phyloP scores from a whole-genome alignment of 2,113 vertebrate genomes.

The Phalacrocorax carbo region DNA sequence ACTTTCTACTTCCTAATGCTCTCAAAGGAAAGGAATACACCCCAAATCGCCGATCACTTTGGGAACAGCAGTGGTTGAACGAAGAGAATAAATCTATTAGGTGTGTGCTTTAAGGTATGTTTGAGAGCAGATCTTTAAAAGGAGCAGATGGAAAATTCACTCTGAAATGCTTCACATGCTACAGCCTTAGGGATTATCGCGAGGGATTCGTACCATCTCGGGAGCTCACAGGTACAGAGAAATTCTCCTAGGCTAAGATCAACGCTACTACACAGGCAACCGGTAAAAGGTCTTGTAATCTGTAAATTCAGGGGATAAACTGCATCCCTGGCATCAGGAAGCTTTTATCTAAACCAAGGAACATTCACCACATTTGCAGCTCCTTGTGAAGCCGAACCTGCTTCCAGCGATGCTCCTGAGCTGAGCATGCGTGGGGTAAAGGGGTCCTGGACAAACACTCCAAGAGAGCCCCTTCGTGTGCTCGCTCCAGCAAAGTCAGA shows the following conservation, averaged over 20 bases:
- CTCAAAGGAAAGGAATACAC: conserved; percentile 6
- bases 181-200: not conserved
- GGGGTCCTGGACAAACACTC: not conserved
- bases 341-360: not conserved
- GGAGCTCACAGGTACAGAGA: not conserved
- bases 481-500: not conserved
- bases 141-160: conserved; percentile 5
- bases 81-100: not conserved
- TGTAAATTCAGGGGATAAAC: not conserved
- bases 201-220: not conserved
- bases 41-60: not conserved
- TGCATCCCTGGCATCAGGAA: not conserved
- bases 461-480: not conserved
- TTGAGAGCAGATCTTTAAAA: not conserved
- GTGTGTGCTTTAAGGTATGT: not conserved
- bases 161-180: not conserved
- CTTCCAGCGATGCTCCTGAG: not conserved
- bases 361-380: fast-evolving
- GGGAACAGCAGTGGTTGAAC: not conserved
- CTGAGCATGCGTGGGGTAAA: fast-evolving
- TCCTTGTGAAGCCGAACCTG: not conserved
- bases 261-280: not conserved
- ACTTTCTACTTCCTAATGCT: not conserved
- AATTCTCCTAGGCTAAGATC: not conserved
- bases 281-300: not conserved